Evolutionary conservation across 2,797 vertebrate genomes (phyloP).

Genomic region (Cetoscarus ocellatus): DNA sequence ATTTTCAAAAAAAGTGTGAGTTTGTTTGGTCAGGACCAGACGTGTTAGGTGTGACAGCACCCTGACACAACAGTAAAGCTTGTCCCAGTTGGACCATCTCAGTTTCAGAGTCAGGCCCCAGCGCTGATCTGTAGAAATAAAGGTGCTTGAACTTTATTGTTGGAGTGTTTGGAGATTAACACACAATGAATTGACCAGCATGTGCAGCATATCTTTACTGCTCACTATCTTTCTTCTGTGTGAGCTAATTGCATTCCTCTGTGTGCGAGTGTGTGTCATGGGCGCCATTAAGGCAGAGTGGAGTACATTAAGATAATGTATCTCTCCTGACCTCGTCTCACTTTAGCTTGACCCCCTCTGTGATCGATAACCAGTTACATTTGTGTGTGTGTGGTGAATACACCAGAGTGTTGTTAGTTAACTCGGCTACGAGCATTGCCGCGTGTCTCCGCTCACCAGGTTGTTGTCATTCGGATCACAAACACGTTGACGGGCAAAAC

Average conservation of each 20-base stretch:
- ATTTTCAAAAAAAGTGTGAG: too few species aligned
- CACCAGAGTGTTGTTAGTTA: conserved; percentile 8
- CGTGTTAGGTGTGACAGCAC: too few species aligned
- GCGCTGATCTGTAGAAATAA: too few species aligned
- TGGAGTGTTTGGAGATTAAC: neutral
- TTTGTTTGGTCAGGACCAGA: too few species aligned
- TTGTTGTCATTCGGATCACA: conserved; percentile 65
- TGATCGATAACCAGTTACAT: conserved; percentile 53
- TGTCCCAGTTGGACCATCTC: too few species aligned
- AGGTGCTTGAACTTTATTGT: too few species aligned
- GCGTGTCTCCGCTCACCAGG: conserved; percentile 5
- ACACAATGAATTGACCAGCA: neutral
- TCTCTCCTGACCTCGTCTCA: conserved; percentile 54
- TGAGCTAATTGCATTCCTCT: neutral
- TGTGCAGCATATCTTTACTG: neutral
- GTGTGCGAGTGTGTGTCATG: conserved; percentile 5
- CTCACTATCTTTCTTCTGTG: neutral
- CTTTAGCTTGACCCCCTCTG: conserved; percentile 23
- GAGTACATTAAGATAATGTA: conserved; percentile 66
- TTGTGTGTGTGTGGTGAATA: conserved; percentile 5
- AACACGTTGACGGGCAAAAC: conserved; percentile 27
- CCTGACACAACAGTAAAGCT: too few species aligned
- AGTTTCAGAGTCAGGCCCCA: too few species aligned
- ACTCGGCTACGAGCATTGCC: neutral
- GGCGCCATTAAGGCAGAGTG: conserved; percentile 33